A percentile compares a stretch with the other conserved stretches of the same genome.
These are phyloP conservation scores for Corvus moneduloides DNA, from an alignment of 2,113 vertebrate genomes.

Conservation along the genomic window DNA sequence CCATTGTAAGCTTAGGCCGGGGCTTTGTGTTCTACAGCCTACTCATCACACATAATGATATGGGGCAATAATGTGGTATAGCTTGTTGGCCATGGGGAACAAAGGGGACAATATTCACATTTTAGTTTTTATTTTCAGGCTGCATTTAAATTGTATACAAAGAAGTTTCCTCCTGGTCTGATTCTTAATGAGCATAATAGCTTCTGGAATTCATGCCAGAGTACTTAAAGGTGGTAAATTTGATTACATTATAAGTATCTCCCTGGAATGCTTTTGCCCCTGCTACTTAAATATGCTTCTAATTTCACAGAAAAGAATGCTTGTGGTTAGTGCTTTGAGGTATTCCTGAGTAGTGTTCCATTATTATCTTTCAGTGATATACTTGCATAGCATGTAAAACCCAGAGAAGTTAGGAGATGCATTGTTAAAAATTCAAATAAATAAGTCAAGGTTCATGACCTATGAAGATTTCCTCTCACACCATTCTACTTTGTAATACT, in stretches of 20 bases:
- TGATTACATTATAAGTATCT: neutral
- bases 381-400: neutral
- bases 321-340: neutral
- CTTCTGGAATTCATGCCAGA: conserved; percentile 1
- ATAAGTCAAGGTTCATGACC: neutral
- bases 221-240: neutral
- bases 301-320: neutral
- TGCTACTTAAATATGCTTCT: neutral
- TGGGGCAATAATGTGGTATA: neutral
- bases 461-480: neutral
- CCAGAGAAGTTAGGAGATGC: neutral
- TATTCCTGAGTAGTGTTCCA: neutral
- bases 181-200: neutral
- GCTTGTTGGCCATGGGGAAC: neutral
- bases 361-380: neutral
- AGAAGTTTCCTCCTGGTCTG: neutral
- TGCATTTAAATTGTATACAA: neutral
- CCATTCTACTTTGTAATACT: neutral
- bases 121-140: neutral
- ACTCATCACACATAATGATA: neutral
- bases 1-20: neutral
- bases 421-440: neutral
- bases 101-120: neutral
- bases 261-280: neutral
- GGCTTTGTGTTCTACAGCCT: neutral